These are phyloP conservation scores for Melipona bicolor DNA, from an alignment of 2,888 invertebrate species.

Conservation along the genomic window DNA sequence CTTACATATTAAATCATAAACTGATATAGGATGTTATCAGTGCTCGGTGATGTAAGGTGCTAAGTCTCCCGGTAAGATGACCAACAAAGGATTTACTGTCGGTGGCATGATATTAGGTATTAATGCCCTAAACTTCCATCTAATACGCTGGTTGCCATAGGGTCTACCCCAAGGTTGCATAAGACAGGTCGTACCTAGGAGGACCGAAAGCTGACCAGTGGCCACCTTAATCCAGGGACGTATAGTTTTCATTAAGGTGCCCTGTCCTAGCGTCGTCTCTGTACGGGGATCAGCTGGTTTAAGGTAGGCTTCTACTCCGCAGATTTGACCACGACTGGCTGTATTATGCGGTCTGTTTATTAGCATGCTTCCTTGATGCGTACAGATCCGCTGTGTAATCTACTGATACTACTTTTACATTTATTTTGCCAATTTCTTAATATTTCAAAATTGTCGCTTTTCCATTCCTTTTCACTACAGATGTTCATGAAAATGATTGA, in stretches of 20 bases:
- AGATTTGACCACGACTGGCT: slow-evolving; percentile 69
- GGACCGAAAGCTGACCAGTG: slow-evolving; percentile 77
- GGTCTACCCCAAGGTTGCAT: slow-evolving; percentile 72
- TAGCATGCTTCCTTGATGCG: slow-evolving; percentile 63
- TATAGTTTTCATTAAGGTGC: slow-evolving; percentile 84
- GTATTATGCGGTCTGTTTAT: slow-evolving; percentile 76
- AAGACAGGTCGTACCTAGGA: slow-evolving; percentile 75
- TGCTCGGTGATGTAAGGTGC: slow-evolving; percentile 70
- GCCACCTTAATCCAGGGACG: slow-evolving; percentile 82
- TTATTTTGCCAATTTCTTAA: slow-evolving; percentile 1
- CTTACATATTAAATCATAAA: slow-evolving; percentile 43
- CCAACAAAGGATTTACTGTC: slow-evolving; percentile 82
- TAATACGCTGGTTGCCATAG: slow-evolving; percentile 76
- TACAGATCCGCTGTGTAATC: slow-evolving; percentile 33
- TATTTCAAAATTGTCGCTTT: background rate
- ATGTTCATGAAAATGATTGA: background rate
- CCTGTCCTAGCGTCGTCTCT: slow-evolving; percentile 79
- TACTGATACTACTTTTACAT: slow-evolving; percentile 2
- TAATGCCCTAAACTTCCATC: slow-evolving; percentile 82
- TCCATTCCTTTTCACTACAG: background rate
- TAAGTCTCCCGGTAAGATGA: slow-evolving; percentile 79
- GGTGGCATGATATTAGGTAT: slow-evolving; percentile 83
- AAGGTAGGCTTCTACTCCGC: slow-evolving; percentile 77
- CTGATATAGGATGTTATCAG: slow-evolving; percentile 56
- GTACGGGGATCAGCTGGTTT: slow-evolving; percentile 81